Evolutionary conservation across 2,888 invertebrate species (phyloP), one percentile per base, ranked within the genome.

Genomic region (Synanthedon myopaeformis): DNA sequence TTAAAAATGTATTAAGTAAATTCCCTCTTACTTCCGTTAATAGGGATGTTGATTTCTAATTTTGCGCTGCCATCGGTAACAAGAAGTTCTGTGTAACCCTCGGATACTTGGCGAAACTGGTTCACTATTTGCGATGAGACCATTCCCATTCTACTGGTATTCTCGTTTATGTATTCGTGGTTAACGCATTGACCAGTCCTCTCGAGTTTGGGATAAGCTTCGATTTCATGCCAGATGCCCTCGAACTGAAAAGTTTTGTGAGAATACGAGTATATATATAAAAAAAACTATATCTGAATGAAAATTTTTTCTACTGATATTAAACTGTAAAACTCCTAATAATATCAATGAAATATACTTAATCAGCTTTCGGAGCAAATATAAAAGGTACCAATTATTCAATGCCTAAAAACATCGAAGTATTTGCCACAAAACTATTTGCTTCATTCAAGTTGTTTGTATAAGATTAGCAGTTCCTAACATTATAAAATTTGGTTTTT

Each of bases 211-310:
- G 82, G 79, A 55, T 82, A 82, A 0, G 78, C 65, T 61, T 75
- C 64, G 1, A 79, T 65, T 63, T 82, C 82, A 53, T 69, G 58
- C 83, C 83, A 83, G 6, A 56, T 54, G 2, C 82, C 82, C 56
- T 55, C 19, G 55, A 82, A 79, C 82, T 83, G 58, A 45, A 45
- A 45, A 35, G 35, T 35, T 35, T 35, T 35, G 35, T 35, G 2
- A 35, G 35, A 35, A 35, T 23, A 23, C 3, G 8, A 28, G 17
- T 17, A 2, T 17, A 17, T 2, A 4, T 35, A 35, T 10, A 35
- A 35, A 10, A 35, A 35, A 35, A 35, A 5, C 8, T 8, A 10
- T 35, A 2, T 10, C 8, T 35, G 35, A 10, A 35, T n/a, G n/a
- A n/a, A n/a, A n/a, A n/a, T n/a, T n/a, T n/a, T n/a, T n/a, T n/a